Base-by-base conservation (phyloP, 92 coral and sea anemone genomes). In the Palythoa grandis region DNA sequence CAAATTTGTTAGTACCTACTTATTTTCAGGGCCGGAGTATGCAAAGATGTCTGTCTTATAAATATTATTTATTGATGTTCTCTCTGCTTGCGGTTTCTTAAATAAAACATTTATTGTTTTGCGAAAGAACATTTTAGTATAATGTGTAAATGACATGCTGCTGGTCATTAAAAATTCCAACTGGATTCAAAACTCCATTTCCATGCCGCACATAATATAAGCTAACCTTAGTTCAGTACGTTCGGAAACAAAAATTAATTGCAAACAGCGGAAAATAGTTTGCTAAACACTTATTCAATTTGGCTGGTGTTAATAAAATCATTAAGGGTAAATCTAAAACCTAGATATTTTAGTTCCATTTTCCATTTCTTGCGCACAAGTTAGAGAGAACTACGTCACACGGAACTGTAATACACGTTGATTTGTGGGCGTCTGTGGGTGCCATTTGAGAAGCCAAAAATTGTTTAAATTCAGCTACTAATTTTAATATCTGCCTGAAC, bases 81-180 rank as follows among this genome's bases (percentile, higher is more conserved):
- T 80, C 60, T 80, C 43, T 65, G 58, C 37, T 68, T 80, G 85
- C 70, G 85, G 74, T 80, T 66, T 80, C 63, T 53, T 66, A 4
- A 79, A 77, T 63, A 61, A 63, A 79, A 79, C 73, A 79, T 79
- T 61, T 13, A 23, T 40, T 80, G 73, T 80, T 80, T 67, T 63
- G 19, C 8, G 63, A 40, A 79, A 67, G 74, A 67, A 66, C 83
- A 17, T 38, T 80, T 43, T 70, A 39, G 2, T 9, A 16, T 11
- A 61, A 66, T 48, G 83, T 43, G 85, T 63, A 48, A 63, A 67
- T 80, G 47, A 66, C 47, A 60, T 15, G 16, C 8, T 0, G 37
- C 39, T 40, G 35, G 72, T 60, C 83, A 60, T 13, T 54, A 77
- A 25, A 14, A 54, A 11, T 77, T 76, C 11, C n/a, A 58, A 19